Conservation (phyloP, 2,113 vertebrate species). For the Emydura subglobosa region DNA sequence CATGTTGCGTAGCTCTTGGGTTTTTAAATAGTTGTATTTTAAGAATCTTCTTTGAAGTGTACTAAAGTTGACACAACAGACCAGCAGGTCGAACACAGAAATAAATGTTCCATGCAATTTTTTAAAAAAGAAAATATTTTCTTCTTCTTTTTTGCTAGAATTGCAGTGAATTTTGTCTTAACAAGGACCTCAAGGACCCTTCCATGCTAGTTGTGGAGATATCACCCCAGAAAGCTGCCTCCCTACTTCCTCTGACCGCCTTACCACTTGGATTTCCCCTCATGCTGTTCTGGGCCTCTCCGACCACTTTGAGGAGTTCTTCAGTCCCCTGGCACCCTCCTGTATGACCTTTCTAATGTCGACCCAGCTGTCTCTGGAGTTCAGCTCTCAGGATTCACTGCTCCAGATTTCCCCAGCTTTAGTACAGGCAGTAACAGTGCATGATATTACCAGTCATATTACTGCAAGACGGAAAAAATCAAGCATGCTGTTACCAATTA, state of each 20-base stretch:
- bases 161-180: conserved; percentile 7
- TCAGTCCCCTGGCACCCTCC: not conserved
- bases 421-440: not conserved
- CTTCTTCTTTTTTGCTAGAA: not conserved
- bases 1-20: not conserved
- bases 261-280: not conserved
- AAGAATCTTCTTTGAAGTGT: not conserved
- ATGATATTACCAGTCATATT: conserved; percentile 27
- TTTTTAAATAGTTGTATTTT: not conserved
- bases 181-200: not conserved
- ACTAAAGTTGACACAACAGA: not conserved
- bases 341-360: conserved; percentile 24
- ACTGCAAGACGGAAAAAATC: not conserved
- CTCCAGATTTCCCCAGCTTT: conserved; percentile 16
- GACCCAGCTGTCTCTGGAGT: conserved; percentile 14
- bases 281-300: not conserved
- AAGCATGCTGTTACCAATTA: not conserved
- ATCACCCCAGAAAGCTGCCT: not conserved
- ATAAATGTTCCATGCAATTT: not conserved
- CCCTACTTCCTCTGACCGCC: not conserved
- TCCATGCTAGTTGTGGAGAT: not conserved
- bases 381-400: conserved; percentile 52
- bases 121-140: not conserved
- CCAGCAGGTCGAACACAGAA: not conserved
- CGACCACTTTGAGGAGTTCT: not conserved